Conservation (phyloP, 2,797 vertebrate species). For the Lateolabrax maculatus region DNA sequence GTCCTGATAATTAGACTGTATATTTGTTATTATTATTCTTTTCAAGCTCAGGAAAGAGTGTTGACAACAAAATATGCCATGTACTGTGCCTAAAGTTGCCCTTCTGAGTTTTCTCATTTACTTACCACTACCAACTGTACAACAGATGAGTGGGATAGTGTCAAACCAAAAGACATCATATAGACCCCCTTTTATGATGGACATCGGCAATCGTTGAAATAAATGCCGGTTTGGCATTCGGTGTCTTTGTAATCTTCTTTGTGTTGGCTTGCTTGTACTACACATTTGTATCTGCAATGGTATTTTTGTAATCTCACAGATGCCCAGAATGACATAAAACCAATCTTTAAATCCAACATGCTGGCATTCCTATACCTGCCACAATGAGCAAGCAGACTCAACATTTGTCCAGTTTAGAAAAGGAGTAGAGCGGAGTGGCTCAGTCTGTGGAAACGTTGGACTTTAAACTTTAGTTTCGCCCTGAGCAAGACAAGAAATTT, state of each 20-base stretch:
- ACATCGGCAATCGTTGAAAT: not conserved
- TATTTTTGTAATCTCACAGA: not conserved
- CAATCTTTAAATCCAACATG: not conserved
- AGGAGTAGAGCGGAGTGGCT: not conserved
- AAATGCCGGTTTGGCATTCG: not conserved
- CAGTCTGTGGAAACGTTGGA: not conserved
- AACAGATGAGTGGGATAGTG: not conserved
- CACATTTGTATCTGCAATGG: constrained; percentile 4
- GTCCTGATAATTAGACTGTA: constrained; percentile 19
- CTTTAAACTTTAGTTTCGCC: not conserved
- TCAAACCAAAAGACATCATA: not conserved
- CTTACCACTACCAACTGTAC: not conserved
- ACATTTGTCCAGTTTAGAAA: not conserved
- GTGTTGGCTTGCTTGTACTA: not conserved
- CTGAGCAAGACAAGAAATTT: not conserved
- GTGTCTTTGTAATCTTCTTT: not conserved
- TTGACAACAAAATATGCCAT: not conserved
- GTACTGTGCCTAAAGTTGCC: not conserved
- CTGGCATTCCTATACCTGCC: not conserved
- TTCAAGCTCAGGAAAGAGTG: not conserved
- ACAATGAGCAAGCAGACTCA: not conserved
- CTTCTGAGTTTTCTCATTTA: no score
- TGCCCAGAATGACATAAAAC: not conserved
- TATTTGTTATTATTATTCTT: not conserved
- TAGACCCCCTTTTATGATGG: not conserved